Evolutionary conservation across 1,140 invertebrate genomes (phyloP), one percentile per base, ranked within the genome.

Genomic region (Mycetomoellerius zeteki): DNA sequence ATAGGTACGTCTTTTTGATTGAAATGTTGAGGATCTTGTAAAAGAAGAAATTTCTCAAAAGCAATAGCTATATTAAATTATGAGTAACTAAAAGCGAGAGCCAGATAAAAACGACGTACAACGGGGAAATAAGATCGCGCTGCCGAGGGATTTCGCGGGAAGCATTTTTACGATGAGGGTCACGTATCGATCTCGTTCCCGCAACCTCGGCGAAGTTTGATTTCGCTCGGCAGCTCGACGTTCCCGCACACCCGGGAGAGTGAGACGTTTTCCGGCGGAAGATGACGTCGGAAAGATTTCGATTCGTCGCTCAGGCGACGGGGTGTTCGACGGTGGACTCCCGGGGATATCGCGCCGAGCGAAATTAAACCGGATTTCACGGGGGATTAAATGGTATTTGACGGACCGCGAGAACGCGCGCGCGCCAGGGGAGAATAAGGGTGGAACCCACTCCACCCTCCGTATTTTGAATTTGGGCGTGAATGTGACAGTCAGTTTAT

Each of bases 401-500:
- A 88, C 89, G 82, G 85, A 76, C 81, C 50, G 84, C 86, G 86
- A 85, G 86, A 72, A 81, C 85, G 54, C 62, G 89, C 75, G 78
- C 54, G 56, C 60, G 67, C 37, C 19, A 10, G n/a, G 7, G 16
- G 10, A 43, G 27, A 8, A 2, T 7, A 21, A 43, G 21, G 37
- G 54, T n/a, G 54, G n/a, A n/a, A 14, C 10, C 4, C 64, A 3
- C 16, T 27, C 80, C 58, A 60, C 60, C 58, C 88, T 77, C 72
- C 62, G 89, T 86, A 88, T 92, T 94, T 93, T 87, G 92, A 91
- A 89, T 92, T 92, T 91, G 86, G 91, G 93, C 92, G 93, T 92
- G 93, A 94, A 92, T 88, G 91, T 93, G 93, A 94, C 92, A 94
- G 92, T 94, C 90, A 92, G 93, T 94, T 94, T 94, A 94, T 94